phyloP scores from a whole-genome alignment of 2,113 vertebrate genomes.

The Chamaetylas fuelleborni region DNA sequence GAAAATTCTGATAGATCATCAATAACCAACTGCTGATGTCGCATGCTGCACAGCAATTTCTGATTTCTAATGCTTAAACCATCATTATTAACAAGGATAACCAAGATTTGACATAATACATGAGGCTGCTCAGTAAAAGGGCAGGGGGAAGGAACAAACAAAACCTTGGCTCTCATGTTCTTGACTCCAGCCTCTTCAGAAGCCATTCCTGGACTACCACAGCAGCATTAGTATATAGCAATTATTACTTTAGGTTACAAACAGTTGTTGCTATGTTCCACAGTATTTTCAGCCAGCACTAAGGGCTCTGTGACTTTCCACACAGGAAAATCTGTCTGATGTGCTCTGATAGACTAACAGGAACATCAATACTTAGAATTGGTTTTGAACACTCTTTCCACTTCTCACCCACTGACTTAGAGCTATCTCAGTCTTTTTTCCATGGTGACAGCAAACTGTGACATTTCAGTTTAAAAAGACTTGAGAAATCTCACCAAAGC shows the following conservation, averaged over 20 bases:
- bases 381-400: not conserved
- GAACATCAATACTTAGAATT: conserved; percentile 1
- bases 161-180: not conserved
- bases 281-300: not conserved
- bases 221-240: not conserved
- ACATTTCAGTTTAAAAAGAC: not conserved
- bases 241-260: not conserved
- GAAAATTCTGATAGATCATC: not conserved
- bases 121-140: not conserved
- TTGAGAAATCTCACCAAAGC: not conserved
- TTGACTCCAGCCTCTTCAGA: not conserved
- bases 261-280: not conserved
- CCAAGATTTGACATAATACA: not conserved
- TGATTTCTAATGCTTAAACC: not conserved
- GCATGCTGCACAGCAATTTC: not conserved
- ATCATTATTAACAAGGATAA: not conserved
- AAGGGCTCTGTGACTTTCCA: not conserved
- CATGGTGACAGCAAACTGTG: not conserved
- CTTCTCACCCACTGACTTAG: not conserved
- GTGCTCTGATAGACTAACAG: not conserved
- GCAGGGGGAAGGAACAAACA: not conserved
- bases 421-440: not conserved
- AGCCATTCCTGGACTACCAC: not conserved
- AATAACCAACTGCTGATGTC: not conserved
- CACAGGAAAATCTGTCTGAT: not conserved